Base-by-base conservation (phyloP, 2,797 vertebrate species). In the Emys orbicularis region DNA sequence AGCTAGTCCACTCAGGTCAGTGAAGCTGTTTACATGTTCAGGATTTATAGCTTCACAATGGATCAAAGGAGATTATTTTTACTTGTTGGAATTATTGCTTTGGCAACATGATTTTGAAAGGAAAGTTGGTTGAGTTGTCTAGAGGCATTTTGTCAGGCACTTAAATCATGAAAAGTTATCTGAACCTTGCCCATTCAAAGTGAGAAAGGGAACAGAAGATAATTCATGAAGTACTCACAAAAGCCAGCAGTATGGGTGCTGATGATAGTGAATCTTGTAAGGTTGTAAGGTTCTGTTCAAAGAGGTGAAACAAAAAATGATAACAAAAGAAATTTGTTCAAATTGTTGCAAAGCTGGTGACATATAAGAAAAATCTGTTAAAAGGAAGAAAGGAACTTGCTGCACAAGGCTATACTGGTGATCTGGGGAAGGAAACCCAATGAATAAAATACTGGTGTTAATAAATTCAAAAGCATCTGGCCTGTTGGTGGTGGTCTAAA, bases 281-380 rank as follows among this genome's bases (percentile, higher is more conserved):
- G 0, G 29, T 83, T 90, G 59, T 90, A 86, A 34, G 81, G 84
- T 84, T 93, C 94, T 88, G 76, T 61, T 72, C 16, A 34, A 86
- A 96, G 54, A 47, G 54, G 89, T 88, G 91, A 95, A 96, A 92
- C 92, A 97, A 91, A 93, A 97, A 87, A 41, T n/a, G n/a, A n/a
- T 3, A 86, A 90, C 84, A 72, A 81, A 29, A 74, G 85, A 61
- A 83, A 91, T 49, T 3, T 72, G 79, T 5, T 81, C n/a, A 77
- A 89, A 29, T 34, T 41, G 19, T 41, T 23, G n/a, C 10, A 72
- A 72, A 37, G 19, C 19, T 23, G 19, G 19, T 72, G 25, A 47
- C 44, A 16, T 15, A 47, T 76, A 44, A 76, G 41, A 77, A 77
- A 15, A 47, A 77, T 16, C 25, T 81, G 87, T 76, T 80, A 88